These are phyloP conservation scores for Drosophila oshimai DNA, from an alignment of 1,140 invertebrate genomes.

Conservation along the genomic window DNA sequence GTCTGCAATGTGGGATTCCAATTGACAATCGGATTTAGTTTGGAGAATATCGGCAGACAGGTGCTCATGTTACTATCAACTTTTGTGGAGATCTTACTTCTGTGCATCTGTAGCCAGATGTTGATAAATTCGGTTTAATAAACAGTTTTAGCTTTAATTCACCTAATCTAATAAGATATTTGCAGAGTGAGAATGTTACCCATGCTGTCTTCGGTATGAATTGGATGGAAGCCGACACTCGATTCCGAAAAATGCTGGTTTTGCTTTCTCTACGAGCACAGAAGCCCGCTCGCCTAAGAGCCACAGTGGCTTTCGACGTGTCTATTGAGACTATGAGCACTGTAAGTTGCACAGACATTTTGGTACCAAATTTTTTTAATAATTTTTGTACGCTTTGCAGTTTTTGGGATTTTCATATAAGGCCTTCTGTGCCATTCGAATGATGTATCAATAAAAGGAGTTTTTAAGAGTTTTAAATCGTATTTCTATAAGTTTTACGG, in stretches of 20 bases:
- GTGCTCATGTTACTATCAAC: constrained; percentile 18
- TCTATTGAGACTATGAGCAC: constrained; percentile 52
- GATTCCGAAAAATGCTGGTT: constrained; percentile 44
- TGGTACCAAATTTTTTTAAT: background rate
- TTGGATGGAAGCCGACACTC: constrained; percentile 22
- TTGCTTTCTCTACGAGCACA: constrained; percentile 34
- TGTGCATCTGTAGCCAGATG: constrained; percentile 48
- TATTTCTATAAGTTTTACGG: too few species aligned
- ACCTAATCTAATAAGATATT: background rate
- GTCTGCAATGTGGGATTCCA: constrained; percentile 62
- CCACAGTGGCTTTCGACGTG: constrained; percentile 36
- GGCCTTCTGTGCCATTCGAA: constrained; percentile 35
- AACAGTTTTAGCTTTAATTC: background rate
- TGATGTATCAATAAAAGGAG: constrained; percentile 27
- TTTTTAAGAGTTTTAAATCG: too few species aligned
- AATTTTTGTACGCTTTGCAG: background rate
- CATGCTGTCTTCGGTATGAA: constrained; percentile 46
- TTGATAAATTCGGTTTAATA: constrained; percentile 41
- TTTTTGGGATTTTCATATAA: constrained; percentile 30
- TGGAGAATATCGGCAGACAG: constrained; percentile 36
- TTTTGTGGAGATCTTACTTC: constrained; percentile 31
- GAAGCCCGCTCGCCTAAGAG: constrained; percentile 34
- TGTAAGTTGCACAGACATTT: background rate
- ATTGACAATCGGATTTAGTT: constrained; percentile 37
- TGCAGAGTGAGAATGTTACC: constrained; percentile 32